Evolutionary conservation across 2,113 vertebrate species (phyloP).

Genomic region (Ceratotherium simum): DNA sequence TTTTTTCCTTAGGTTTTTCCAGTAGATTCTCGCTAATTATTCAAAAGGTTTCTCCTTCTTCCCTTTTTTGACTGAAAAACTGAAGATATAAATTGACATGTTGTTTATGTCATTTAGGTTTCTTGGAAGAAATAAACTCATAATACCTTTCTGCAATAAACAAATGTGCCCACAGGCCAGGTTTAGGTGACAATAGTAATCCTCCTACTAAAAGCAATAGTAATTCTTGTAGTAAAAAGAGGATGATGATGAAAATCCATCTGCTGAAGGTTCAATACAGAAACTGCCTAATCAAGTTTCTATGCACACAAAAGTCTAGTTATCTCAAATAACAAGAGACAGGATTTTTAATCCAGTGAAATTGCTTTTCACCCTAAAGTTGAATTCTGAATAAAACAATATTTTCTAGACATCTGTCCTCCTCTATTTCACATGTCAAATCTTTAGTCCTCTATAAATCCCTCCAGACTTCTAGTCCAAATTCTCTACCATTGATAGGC

Average conservation of each 20-base stretch:
- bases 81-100: constrained; percentile 16
- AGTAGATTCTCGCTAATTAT: background rate
- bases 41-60: background rate
- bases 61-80: background rate
- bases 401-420: background rate
- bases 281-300: background rate
- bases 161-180: background rate
- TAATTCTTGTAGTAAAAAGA: background rate
- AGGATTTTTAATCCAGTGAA: constrained; percentile 1
- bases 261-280: background rate
- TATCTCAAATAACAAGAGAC: background rate
- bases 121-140: background rate
- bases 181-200: background rate
- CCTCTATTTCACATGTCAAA: constrained; percentile 19
- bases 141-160: background rate
- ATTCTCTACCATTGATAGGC: background rate
- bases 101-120: background rate
- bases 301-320: background rate
- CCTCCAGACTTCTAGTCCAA: background rate
- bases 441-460: background rate
- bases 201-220: background rate
- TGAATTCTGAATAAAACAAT: constrained; percentile 43
- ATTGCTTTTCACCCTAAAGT: background rate
- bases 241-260: background rate
- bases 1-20: background rate